phyloP scores from a whole-genome alignment of 1,140 invertebrate species.

The Drosophila azteca region DNA sequence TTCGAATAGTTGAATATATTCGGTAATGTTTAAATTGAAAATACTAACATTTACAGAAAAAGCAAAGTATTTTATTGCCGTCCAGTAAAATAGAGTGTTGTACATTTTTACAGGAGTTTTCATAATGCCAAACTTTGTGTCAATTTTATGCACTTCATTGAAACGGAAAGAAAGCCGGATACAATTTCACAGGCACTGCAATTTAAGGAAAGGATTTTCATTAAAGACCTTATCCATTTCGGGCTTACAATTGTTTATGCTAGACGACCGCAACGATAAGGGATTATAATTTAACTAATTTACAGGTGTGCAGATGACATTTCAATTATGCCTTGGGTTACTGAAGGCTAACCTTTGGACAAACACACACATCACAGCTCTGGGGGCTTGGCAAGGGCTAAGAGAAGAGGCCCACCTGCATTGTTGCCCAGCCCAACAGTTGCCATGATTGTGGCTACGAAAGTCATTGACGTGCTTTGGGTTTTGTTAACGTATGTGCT shows the following conservation, averaged over 20 bases:
- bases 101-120: no score
- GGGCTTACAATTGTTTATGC: constrained; percentile 15
- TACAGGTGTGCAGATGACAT: constrained; percentile 49
- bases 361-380: neutral
- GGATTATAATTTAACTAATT: constrained; percentile 43
- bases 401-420: neutral
- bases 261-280: neutral
- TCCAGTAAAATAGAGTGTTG: no score
- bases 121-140: constrained; percentile 17
- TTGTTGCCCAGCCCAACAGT: neutral
- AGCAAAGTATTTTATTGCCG: no score
- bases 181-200: constrained; percentile 3
- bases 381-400: neutral
- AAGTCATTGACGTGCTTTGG: constrained; percentile 63
- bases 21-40: no score
- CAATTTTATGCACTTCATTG: constrained; percentile 53
- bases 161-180: constrained; percentile 23
- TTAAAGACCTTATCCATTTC: constrained; percentile 27
- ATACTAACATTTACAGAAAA: no score
- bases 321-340: constrained; percentile 25
- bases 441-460: constrained; percentile 56
- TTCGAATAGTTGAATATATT: no score
- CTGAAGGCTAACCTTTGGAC: constrained; percentile 5
- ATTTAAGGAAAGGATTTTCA: constrained; percentile 1
- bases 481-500: constrained; percentile 46